Evolutionary conservation across 2,113 vertebrate species (phyloP).

Genomic region (Pycnonotus jocosus): DNA sequence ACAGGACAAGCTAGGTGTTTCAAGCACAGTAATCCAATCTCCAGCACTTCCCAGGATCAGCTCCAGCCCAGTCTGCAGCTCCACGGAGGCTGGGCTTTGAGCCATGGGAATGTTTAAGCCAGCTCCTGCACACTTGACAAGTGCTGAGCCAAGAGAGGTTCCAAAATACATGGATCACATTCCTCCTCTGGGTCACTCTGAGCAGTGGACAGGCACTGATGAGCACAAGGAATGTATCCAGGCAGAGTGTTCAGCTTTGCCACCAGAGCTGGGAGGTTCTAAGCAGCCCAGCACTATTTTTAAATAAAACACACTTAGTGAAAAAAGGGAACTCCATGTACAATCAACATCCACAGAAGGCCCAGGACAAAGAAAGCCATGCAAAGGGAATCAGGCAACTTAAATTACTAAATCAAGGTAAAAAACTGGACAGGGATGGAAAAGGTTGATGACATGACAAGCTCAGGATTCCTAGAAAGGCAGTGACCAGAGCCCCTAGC

Average conservation of each 20-base stretch:
- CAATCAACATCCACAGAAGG: not conserved
- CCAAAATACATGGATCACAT: not conserved
- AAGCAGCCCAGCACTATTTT: not conserved
- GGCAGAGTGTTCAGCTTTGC: not conserved
- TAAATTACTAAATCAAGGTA: not conserved
- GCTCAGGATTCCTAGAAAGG: not conserved
- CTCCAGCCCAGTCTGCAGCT: not conserved
- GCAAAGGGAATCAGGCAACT: not conserved
- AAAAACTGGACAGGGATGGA: not conserved
- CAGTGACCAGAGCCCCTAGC: not conserved
- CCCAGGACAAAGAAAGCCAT: not conserved
- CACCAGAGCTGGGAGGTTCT: not conserved
- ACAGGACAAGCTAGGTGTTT: fast-evolving
- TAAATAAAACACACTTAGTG: not conserved
- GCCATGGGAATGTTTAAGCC: fast-evolving
- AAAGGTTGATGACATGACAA: not conserved
- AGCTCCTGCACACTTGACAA: not conserved
- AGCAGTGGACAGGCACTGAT: not conserved
- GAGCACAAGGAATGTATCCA: not conserved
- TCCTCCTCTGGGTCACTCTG: not conserved
- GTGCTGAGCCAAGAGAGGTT: not conserved
- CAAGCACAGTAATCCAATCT: not conserved
- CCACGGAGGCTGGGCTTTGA: fast-evolving
- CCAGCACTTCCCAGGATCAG: not conserved
- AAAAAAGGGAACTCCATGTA: not conserved